phyloP scores from a whole-genome alignment of 1,140 invertebrate species.

The Drosophila bipectinata region DNA sequence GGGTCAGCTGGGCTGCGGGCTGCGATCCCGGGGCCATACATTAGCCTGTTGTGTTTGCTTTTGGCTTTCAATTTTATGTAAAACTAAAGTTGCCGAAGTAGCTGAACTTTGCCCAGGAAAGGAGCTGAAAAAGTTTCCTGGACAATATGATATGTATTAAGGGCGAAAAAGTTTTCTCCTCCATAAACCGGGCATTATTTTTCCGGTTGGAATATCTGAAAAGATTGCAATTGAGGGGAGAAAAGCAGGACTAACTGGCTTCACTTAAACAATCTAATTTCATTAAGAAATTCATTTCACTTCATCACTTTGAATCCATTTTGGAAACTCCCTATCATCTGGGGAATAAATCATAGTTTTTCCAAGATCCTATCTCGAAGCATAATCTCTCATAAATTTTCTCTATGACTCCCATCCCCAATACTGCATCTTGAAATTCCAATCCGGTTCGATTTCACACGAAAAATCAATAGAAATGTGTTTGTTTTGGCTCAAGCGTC shows the following conservation, averaged over 20 bases:
- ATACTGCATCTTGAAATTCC: slow-evolving; percentile 14
- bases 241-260: not conserved
- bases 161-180: slow-evolving; percentile 29
- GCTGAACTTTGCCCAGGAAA: slow-evolving; percentile 5
- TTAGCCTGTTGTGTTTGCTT: slow-evolving; percentile 41
- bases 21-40: slow-evolving; percentile 34
- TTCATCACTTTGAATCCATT: not conserved
- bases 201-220: slow-evolving; percentile 32
- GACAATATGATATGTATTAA: slow-evolving; percentile 43
- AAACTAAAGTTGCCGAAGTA: slow-evolving; percentile 26
- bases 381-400: not conserved
- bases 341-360: slow-evolving; percentile 10
- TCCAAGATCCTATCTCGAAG: slow-evolving; percentile 2
- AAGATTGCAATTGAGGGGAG: slow-evolving; percentile 8
- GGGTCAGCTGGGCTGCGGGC: slow-evolving; percentile 24
- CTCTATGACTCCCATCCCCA: not conserved
- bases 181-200: slow-evolving; percentile 27
- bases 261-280: not conserved
- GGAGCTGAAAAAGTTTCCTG: slow-evolving; percentile 25
- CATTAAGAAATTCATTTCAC: not conserved
- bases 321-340: not conserved
- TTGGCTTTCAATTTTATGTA: slow-evolving; percentile 34
- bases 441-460: slow-evolving; percentile 21
- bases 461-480: slow-evolving; percentile 30
- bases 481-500: slow-evolving; percentile 14